Evolutionary conservation across 1,140 invertebrate genomes (phyloP), one percentile per base, ranked within the genome.

Genomic region (Triops longicaudatus): DNA sequence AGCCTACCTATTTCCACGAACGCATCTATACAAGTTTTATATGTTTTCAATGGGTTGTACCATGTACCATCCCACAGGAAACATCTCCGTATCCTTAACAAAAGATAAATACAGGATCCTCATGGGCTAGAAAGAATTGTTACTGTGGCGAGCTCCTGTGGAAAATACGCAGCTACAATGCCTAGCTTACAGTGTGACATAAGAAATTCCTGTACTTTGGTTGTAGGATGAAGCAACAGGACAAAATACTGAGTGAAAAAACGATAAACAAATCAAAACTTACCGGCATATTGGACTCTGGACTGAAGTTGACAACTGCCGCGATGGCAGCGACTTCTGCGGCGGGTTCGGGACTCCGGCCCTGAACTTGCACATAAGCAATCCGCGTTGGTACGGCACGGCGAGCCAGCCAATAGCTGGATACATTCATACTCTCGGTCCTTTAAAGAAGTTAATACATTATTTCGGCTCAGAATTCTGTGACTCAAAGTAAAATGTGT

Each of bases 371-470:
- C 74, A 63, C 74, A 75, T 2, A 26, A 17, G 26, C 74, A 75
- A 50, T 75, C 74, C 14, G 74, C 27, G 26, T 75, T 37, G 42
- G 26, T 44, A n/a, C 74, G 74, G 74, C 74, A 75, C 1, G 27
- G 27, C 9, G 73, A 9, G 28, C 43, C 74, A 43, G 41, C 9
- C n/a, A 41, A 26, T n/a, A 44, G n/a, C 11, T 75, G 42, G 10
- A 0, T 28, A 26, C 74, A 75, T 50, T 75, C 74, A 44, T 75
- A 27, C 1, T 75, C 74, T n/a, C 41, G 26, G 14, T 75, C 74
- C 42, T 44, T 28, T 41, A 26, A 17, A 11, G 27, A 31, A 26
- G 22, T 26, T 26, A 72, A 6, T 22, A 22, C 63, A 72, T 22
- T 26, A 72, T 72, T 26, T 6, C 0, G 4, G 26, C 26, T 72